Evolutionary conservation across 1,140 invertebrate species (phyloP), one percentile per base, ranked within the genome.

Genomic region (Rhagoletis pomonella): DNA sequence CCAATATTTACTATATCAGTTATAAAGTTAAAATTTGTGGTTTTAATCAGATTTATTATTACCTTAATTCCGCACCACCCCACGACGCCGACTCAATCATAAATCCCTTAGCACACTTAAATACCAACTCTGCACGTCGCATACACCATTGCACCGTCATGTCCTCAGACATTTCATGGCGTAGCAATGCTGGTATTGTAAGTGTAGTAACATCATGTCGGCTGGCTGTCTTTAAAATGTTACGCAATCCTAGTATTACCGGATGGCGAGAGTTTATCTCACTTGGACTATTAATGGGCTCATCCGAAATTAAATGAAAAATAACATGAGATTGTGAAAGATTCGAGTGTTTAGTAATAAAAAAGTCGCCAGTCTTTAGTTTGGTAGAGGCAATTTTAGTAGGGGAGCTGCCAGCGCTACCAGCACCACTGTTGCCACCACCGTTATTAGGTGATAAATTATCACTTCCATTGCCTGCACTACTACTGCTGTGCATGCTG

Each of bases 41-140:
- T 39, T 86, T 39, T 6, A 50, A 55, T n/a, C n/a, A n/a, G n/a
- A n/a, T n/a, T n/a, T n/a, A 50, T 44, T 97, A 94, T 93, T 97
- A 98, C 91, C 97, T 96, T 47, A 98, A 95, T 92, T 98, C 97
- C 14, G 97, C 97, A 29, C 97, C 97, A 88, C 97, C 97, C 96
- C 96, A 97, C 1, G 97, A 97, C 6, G 97, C 96, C 95, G 98
- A 98, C 94, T 99, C 99, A 93, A 99, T 99, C 97, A 99, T 98
- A 93, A 99, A 99, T 0, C 99, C 99, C 95, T 99, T 99, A 29
- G 99, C 97, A 94, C 99, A 99, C 94, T 99, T 99, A 90, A 99
- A 98, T 87, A 99, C 96, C 87, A 99, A 94, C 94, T 99, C 99
- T 0, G 98, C 98, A 90, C 99, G 94, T 91, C 98, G 97, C 89